Evolutionary conservation across 2,113 vertebrate genomes (phyloP).

Genomic region (Syngnathus typhle): DNA sequence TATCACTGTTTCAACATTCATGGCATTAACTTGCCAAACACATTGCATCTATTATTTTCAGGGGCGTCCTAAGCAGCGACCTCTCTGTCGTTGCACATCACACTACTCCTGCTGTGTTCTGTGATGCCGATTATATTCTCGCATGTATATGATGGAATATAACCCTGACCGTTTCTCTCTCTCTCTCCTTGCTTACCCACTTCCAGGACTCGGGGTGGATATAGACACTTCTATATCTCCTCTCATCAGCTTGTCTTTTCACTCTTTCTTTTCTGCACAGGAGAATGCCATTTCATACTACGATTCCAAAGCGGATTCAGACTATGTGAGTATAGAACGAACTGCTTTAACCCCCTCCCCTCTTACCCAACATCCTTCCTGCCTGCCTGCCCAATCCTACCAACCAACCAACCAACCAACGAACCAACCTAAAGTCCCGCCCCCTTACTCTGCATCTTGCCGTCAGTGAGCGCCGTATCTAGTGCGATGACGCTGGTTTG

Average conservation of each 20-base stretch:
- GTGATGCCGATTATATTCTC: constrained; percentile 74
- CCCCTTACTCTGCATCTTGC: constrained; percentile 44
- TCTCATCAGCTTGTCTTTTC: constrained; percentile 62
- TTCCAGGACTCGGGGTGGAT: constrained; percentile 39
- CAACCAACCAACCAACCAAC: constrained; percentile 1
- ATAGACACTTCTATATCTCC: constrained; percentile 59
- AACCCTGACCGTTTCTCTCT: constrained; percentile 50
- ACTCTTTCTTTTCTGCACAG: constrained; percentile 73
- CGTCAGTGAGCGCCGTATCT: constrained; percentile 49
- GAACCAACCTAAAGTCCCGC: background rate
- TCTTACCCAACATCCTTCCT: constrained; percentile 2
- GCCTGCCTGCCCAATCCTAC: constrained; percentile 30
- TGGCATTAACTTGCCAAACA: constrained; percentile 16
- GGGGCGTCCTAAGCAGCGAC: constrained; percentile 15
- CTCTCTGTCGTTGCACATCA: constrained; percentile 58
- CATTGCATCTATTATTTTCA: constrained; percentile 27
- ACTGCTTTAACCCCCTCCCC: constrained; percentile 27
- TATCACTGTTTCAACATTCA: constrained; percentile 34
- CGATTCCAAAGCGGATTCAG: constrained; percentile 91
- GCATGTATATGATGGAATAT: constrained; percentile 70
- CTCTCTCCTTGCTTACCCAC: constrained; percentile 36
- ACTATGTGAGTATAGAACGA: constrained; percentile 82
- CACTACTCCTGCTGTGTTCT: constrained; percentile 66
- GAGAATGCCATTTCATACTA: constrained; percentile 94
- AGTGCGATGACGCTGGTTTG: constrained; percentile 47